Percentiles rank a stretch among this genome's conserved stretches.
phyloP scores from a whole-genome alignment of 1,140 invertebrate genomes.

The Ephestia elutella region DNA sequence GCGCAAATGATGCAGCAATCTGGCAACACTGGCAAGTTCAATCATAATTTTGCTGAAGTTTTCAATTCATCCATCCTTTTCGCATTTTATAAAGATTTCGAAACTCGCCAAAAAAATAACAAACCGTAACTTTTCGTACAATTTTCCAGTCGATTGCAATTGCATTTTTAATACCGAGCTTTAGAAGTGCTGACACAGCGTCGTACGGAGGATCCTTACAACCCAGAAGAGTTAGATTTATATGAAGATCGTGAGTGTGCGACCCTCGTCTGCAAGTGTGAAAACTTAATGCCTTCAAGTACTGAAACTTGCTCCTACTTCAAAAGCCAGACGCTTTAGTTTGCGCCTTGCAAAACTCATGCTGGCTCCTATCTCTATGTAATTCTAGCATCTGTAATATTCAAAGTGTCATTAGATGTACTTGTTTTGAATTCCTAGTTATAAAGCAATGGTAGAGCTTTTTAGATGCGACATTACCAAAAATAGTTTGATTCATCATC shows the following conservation, averaged over 20 bases:
- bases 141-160: neutral
- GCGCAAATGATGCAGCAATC: neutral
- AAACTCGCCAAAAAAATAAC: no score
- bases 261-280: slow-evolving; percentile 18
- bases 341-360: neutral
- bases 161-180: neutral
- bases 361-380: neutral
- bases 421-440: no score
- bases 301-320: slow-evolving; percentile 40
- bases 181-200: neutral
- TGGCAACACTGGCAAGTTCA: neutral
- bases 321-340: neutral
- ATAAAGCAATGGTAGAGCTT: no score
- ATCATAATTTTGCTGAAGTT: neutral
- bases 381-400: neutral
- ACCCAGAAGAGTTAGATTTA: neutral
- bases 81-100: no score
- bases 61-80: no score
- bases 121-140: neutral
- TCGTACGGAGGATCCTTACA: neutral
- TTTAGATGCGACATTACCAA: no score
- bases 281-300: slow-evolving; percentile 54
- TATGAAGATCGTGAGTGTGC: neutral
- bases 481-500: no score
- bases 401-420: neutral